These are phyloP conservation scores for Zalophus californianus DNA, from an alignment of 2,797 vertebrate genomes.

Conservation along the genomic window DNA sequence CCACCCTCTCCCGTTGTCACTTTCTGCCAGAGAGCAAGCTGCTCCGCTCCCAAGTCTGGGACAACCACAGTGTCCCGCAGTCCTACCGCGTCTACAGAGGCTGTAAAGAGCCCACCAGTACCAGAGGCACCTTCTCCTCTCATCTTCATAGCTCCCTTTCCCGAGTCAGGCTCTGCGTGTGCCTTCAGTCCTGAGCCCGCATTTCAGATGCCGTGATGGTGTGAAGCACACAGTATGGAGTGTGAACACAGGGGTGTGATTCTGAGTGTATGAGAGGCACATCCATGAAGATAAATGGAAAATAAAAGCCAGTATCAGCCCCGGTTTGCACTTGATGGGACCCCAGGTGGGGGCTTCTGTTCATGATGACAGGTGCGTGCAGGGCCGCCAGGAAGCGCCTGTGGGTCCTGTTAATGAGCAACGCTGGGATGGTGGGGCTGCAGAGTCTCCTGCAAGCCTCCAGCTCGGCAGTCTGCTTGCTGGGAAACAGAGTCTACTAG, in stretches of 20 bases:
- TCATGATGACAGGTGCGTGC: accelerated
- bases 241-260: not conserved
- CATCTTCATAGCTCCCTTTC: not conserved
- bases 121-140: accelerated
- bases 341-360: not conserved
- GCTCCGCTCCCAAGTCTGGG: not conserved
- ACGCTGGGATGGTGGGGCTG: too few relatives aligned
- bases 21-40: not conserved
- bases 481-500: not conserved
- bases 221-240: not conserved
- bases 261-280: not conserved
- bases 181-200: not conserved
- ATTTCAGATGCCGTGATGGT: not conserved
- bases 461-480: not conserved
- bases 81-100: accelerated
- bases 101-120: not conserved
- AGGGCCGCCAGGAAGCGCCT: not conserved
- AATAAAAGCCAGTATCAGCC: not conserved
- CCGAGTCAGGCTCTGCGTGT: not conserved
- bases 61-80: too few relatives aligned
- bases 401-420: accelerated
- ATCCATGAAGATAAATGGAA: not conserved
- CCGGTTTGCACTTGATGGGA: not conserved
- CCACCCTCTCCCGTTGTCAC: not conserved
- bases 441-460: too few relatives aligned